phyloP scores from a whole-genome alignment of 2,888 invertebrate genomes.

The Oligia strigilis region DNA sequence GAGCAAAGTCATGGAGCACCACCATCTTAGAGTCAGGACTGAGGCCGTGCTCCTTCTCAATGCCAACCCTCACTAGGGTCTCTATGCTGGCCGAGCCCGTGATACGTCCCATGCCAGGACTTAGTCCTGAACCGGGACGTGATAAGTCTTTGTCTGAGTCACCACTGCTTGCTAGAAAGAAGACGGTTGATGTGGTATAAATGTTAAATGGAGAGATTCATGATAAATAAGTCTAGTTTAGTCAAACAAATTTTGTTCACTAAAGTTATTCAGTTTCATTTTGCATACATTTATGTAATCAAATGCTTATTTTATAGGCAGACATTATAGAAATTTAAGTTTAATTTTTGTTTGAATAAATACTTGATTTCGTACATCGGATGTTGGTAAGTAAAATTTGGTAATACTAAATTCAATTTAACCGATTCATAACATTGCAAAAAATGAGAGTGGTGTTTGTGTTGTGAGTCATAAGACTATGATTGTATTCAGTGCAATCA shows the following conservation, averaged over 20 bases:
- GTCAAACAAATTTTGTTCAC: neutral
- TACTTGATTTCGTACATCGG: neutral
- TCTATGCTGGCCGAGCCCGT: slow-evolving; percentile 98
- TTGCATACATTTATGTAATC: neutral
- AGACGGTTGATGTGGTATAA: too few relatives aligned
- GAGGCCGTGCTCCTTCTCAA: slow-evolving; percentile 97
- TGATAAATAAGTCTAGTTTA: neutral
- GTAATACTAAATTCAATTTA: neutral
- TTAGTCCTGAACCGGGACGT: slow-evolving; percentile 91
- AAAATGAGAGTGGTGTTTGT: neutral
- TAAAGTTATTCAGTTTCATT: neutral
- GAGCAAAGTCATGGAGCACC: slow-evolving; percentile 97
- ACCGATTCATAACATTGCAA: slow-evolving; percentile 1
- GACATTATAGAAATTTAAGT: neutral
- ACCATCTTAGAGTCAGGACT: slow-evolving; percentile 99
- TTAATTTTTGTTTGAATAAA: neutral
- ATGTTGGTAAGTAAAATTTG: neutral
- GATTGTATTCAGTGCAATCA: neutral
- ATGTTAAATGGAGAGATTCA: neutral
- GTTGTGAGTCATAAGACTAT: slow-evolving; percentile 11
- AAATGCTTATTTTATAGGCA: neutral
- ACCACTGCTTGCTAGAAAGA: slow-evolving; percentile 92
- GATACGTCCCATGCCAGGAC: slow-evolving; percentile 97
- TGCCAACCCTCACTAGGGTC: slow-evolving; percentile 96
- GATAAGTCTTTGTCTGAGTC: slow-evolving; percentile 94